Base-by-base conservation (phyloP, 2,113 vertebrate species). In the Xenopus borealis region DNA sequence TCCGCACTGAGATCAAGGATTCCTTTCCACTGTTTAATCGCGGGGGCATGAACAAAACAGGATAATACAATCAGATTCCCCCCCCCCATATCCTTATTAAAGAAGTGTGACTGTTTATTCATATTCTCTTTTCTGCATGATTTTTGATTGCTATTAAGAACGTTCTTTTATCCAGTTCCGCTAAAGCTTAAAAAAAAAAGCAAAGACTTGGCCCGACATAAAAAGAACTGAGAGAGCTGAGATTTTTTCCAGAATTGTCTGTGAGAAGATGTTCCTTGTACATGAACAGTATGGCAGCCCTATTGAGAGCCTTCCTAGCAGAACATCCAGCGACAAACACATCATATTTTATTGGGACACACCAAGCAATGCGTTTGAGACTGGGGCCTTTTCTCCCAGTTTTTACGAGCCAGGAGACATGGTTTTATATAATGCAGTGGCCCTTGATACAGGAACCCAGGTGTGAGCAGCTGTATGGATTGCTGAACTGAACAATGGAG, bases 71-170 rank as follows among this genome's bases (percentile, higher is more conserved):
- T 44, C 66, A 16, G 46, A 66, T 62, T 69, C 14, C 14, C 63
- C 3, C 23, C 23, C 23, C 62, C 69, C 50, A 69, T 75, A 40
- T 40, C 8, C 33, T 40, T 40, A 40, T 50, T 75, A 69, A 63
- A 63, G 73, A 23, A 62, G 73, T 75, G 66, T 75, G 58, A 75
- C 73, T 18, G 27, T 75, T 75, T 55, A 69, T 75, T 75, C 73
- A 63, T 40, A 20, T 19, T 30, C 66, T 67, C 69, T 69, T 55
- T 69, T 75, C 73, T 63, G 66, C 66, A 75, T 69, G 66, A 75
- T 69, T 75, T 75, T 66, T 45, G 58, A 63, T 62, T 62, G 50
- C 66, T 62, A 69, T 75, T 75, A 75, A 69, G 73, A 69, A 10
- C 53, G 53, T 55, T 69, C 73, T 75, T 75, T 75, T 69, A 75